Evolutionary conservation across 53 echinoderm and acorn worm genomes (phyloP).

Genomic region (Crossaster papposus): DNA sequence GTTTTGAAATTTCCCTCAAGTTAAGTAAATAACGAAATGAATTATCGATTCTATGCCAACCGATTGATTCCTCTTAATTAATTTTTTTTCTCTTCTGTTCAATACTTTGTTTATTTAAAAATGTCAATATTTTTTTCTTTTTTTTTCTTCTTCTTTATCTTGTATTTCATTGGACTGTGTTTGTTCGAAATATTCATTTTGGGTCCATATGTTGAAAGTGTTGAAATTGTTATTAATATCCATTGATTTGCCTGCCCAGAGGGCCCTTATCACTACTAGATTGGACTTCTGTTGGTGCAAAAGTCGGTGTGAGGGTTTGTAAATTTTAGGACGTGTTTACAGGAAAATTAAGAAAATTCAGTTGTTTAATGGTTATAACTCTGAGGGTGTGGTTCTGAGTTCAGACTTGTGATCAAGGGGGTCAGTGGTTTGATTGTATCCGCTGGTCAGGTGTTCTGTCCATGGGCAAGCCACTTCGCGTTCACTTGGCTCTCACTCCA

Average conservation of each 20-base stretch:
- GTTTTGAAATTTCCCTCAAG: slow-evolving; percentile 15
- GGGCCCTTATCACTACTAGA: neutral
- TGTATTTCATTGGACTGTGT: slow-evolving; percentile 4
- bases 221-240: slow-evolving; percentile 56
- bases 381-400: too few relatives aligned
- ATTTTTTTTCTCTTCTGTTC: slow-evolving; percentile 54
- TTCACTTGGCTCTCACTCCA: too few relatives aligned
- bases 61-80: slow-evolving; percentile 59
- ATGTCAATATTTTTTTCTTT: slow-evolving; percentile 52
- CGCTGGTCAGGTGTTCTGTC: too few relatives aligned
- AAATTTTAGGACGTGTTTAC: neutral
- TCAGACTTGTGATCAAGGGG: too few relatives aligned
- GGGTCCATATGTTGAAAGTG: slow-evolving; percentile 52
- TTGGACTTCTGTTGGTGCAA: neutral
- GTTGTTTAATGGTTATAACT: too few relatives aligned
- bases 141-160: neutral
- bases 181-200: slow-evolving; percentile 53
- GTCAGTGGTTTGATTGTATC: too few relatives aligned
- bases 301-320: neutral
- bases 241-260: slow-evolving; percentile 36
- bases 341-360: neutral
- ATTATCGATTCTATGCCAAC: slow-evolving; percentile 43
- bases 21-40: slow-evolving; percentile 50
- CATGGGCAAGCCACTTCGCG: too few relatives aligned
- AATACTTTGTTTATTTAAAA: slow-evolving; percentile 54